Evolutionary conservation across 1,140 invertebrate species (phyloP).

Genomic region (Tachypleus tridentatus): DNA sequence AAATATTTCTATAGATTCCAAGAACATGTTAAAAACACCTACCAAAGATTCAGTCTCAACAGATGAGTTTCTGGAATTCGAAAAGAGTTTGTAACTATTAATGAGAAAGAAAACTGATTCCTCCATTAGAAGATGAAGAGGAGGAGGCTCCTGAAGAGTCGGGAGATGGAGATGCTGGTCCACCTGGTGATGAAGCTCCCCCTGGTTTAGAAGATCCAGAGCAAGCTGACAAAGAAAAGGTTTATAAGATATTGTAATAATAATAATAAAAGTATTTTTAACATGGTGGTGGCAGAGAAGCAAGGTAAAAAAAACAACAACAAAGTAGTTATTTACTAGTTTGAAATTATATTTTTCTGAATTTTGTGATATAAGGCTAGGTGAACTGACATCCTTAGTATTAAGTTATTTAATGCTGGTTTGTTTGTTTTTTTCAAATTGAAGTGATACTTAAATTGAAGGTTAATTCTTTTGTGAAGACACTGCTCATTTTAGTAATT

Average conservation of each 20-base stretch:
- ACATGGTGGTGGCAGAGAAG: too few relatives aligned
- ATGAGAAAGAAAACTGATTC: not conserved
- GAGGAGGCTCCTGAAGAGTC: conserved; percentile 34
- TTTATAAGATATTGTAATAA: not conserved
- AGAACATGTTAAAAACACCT: conserved; percentile 71
- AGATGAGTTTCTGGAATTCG: conserved; percentile 70
- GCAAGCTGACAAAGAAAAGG: conserved; percentile 17
- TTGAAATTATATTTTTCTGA: too few relatives aligned
- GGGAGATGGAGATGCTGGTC: conserved; percentile 40
- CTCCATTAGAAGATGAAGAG: conserved; percentile 43
- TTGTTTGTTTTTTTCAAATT: too few relatives aligned
- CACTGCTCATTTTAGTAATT: too few relatives aligned
- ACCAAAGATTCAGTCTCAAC: conserved; percentile 60
- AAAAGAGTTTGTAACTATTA: conserved; percentile 28
- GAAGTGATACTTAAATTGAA: too few relatives aligned
- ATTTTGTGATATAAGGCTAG: too few relatives aligned
- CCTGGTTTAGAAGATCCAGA: conserved; percentile 36
- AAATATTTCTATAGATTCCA: conserved; percentile 54
- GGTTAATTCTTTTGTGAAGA: too few relatives aligned
- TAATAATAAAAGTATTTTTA: too few relatives aligned
- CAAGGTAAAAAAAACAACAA: too few relatives aligned
- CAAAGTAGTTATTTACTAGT: too few relatives aligned
- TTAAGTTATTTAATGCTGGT: too few relatives aligned
- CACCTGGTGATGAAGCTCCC: conserved; percentile 47
- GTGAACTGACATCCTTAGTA: too few relatives aligned